These are phyloP conservation scores for Archaeoteleia sp. DNA, from an alignment of 2,888 invertebrate species.

Conservation along the genomic window DNA sequence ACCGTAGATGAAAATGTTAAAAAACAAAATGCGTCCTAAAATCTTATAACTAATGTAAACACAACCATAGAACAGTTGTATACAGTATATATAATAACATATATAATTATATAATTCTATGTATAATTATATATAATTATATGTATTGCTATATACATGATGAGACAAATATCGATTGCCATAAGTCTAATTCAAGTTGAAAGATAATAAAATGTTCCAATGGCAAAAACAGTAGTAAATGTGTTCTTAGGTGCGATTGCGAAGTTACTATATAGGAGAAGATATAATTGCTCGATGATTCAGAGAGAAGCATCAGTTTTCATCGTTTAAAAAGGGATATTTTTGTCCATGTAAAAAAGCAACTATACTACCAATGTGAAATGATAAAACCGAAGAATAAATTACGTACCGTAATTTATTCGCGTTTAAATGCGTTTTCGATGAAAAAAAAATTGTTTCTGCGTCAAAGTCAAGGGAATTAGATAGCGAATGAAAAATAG, in stretches of 20 bases:
- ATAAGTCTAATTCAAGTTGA: constrained; percentile 42
- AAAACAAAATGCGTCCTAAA: too few species aligned
- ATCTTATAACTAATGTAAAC: too few species aligned
- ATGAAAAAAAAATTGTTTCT: constrained; percentile 28
- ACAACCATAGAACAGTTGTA: too few species aligned
- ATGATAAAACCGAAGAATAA: background rate
- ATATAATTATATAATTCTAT: too few species aligned
- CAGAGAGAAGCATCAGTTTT: constrained; percentile 32
- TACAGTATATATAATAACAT: too few species aligned
- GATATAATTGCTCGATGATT: constrained; percentile 19
- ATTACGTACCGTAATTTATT: background rate
- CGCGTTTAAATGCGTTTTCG: background rate
- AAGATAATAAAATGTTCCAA: constrained; percentile 39
- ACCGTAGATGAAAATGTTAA: too few species aligned
- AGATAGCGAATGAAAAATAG: constrained; percentile 31
- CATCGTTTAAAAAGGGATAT: constrained; percentile 14
- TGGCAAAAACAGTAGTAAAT: constrained; percentile 40
- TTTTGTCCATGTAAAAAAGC: constrained; percentile 19
- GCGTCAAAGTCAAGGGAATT: constrained; percentile 19
- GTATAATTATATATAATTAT: too few species aligned
- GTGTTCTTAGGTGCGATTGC: constrained; percentile 37
- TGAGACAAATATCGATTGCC: constrained; percentile 38
- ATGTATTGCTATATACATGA: too few species aligned
- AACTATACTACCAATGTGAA: background rate
- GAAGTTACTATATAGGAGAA: constrained; percentile 33